Evolutionary conservation across 23 tunicate genomes (phyloP).

Genomic region (Trididemnum clinides): DNA sequence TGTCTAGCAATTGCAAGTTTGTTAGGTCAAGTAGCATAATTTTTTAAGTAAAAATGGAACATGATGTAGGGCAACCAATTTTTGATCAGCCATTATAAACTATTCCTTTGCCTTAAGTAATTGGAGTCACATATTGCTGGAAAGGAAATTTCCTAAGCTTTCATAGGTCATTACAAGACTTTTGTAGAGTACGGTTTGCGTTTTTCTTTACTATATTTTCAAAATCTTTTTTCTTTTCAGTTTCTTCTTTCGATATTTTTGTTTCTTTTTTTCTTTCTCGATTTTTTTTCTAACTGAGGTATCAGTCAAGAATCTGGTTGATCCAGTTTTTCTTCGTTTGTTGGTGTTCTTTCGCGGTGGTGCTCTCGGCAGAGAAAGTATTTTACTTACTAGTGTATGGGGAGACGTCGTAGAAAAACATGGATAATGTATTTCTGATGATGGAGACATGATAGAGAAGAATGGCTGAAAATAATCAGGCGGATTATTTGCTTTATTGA

Average conservation of each 20-base stretch:
- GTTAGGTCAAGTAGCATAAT: no score
- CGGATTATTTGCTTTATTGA: not conserved
- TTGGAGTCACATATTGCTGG: no score
- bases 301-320: conserved; percentile 4
- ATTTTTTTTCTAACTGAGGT: conserved; percentile 6
- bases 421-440: not conserved
- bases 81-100: no score
- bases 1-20: no score
- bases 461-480: not conserved
- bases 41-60: no score
- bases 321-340: conserved; percentile 1
- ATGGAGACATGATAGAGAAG: conserved; percentile 16
- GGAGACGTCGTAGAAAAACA: not conserved
- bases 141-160: no score
- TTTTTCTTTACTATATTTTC: not conserved
- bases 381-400: not conserved
- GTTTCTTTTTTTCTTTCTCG: not conserved
- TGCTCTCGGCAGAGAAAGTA: conserved; percentile 2
- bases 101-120: no score
- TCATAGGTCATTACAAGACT: not conserved
- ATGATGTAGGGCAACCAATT: no score
- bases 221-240: not conserved
- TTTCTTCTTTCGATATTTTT: not conserved
- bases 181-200: not conserved
- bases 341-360: conserved; percentile 4